Base-by-base conservation (phyloP, 2,888 invertebrate genomes). In the Lydus trimaculatus region DNA sequence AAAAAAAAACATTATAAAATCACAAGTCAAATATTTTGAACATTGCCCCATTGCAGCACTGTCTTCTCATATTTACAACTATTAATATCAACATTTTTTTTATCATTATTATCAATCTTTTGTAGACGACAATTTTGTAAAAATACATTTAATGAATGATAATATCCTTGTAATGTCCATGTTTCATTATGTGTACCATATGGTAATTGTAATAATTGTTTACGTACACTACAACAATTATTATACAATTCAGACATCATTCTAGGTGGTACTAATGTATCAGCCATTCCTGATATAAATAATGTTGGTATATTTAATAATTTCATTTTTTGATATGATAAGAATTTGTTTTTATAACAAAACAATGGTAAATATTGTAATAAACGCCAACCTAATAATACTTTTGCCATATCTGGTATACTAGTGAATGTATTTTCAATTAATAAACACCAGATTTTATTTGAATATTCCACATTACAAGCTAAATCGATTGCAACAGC, bases 381-480 rank as follows among this genome's bases (percentile, higher is more conserved):
- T 75, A 92, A 87, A 79, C 87, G 89, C 87, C 92, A 90, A 81
- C 92, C 92, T 74, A 97, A 89, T 75, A 98, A 88, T 71, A 93
- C 91, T 77, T 91, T 90, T 20, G 96, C 96, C 92, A 98, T 96
- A 73, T 95, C 95, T 36, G 96, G 96, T 84, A 98, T 94, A 83
- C 94, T 94, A 5, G 97, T 97, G 81, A 98, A 98, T 3, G 97
- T 97, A 84, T 98, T 98, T 85, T 98, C 98, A 20, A 98, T 90
- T 74, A 98, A 90, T 72, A 97, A 86, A 75, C 94, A 95, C 91
- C 94, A 93, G 71, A 97, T 90, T 86, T 92, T 92, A 77, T 90
- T 90, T 48, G 91, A 88, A 84, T 94, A 94, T 75, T 93, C 91
- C 20, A 91, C 87, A 78, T 92, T 90, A 23, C 92, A 90, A 1